A percentile compares a stretch with the other conserved stretches of the same genome.
These are phyloP conservation scores for Stigmatopora argus DNA, from an alignment of 2,113 vertebrate genomes.

Conservation along the genomic window DNA sequence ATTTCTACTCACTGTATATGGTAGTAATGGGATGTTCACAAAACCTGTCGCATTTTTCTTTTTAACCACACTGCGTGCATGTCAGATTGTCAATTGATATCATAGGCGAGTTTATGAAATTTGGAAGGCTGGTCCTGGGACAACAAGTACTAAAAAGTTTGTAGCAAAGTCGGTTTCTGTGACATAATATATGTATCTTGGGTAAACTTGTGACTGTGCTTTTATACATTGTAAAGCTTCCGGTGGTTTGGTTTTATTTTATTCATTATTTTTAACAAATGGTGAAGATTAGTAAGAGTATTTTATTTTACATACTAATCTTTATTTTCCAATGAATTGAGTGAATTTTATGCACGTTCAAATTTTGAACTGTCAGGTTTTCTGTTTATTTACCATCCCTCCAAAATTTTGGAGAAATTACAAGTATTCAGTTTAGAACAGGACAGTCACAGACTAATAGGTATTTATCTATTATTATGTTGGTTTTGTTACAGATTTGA, in stretches of 20 bases:
- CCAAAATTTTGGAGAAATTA: no score
- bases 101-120: neutral
- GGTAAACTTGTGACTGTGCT: neutral
- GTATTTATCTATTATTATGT: no score
- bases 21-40: neutral
- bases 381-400: no score
- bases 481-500: no score
- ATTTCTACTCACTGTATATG: conserved; percentile 15
- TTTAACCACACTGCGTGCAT: neutral
- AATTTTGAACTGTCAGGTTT: no score
- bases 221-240: neutral
- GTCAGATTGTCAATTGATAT: neutral
- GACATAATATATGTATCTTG: conserved; percentile 7
- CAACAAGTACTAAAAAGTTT: no score
- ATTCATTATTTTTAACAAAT: neutral
- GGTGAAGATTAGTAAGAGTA: neutral
- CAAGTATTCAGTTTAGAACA: no score
- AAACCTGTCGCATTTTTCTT: conserved; percentile 4
- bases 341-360: no score
- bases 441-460: no score
- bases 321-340: neutral
- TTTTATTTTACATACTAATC: neutral
- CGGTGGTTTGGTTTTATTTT: neutral
- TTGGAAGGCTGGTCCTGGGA: no score
- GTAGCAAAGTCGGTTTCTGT: no score